These are phyloP conservation scores for Cyprinus carpio DNA, from an alignment of 2,113 vertebrate species.

Conservation along the genomic window DNA sequence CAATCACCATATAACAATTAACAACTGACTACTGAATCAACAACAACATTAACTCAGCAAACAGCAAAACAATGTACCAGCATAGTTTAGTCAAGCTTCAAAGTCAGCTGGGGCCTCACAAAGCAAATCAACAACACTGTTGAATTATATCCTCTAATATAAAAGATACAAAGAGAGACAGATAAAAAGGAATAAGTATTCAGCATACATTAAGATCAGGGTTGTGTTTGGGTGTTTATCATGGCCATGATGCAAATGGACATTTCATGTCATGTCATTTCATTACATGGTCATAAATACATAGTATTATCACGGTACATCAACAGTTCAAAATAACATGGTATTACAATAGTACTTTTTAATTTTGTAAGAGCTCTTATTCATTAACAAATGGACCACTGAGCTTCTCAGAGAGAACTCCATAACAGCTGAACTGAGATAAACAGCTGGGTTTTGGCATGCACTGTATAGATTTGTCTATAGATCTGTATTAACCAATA, in stretches of 20 bases:
- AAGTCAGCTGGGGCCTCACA: background rate
- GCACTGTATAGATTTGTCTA: background rate
- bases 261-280: too few species aligned
- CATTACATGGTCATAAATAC: background rate
- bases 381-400: background rate
- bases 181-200: too few species aligned
- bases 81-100: background rate
- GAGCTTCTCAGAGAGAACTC: background rate
- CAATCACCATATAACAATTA: background rate
- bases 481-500: background rate
- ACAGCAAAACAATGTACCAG: background rate
- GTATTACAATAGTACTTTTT: background rate
- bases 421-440: background rate
- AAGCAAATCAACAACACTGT: background rate
- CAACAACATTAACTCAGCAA: background rate
- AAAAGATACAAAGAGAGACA: background rate
- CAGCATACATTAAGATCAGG: too few species aligned
- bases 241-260: background rate
- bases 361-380: background rate
- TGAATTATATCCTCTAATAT: background rate
- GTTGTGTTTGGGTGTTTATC: background rate
- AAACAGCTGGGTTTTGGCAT: background rate
- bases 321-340: background rate
- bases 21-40: background rate
- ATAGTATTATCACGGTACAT: background rate